phyloP scores from a whole-genome alignment of 1,140 invertebrate genomes.

The Cyclargus thomasi region DNA sequence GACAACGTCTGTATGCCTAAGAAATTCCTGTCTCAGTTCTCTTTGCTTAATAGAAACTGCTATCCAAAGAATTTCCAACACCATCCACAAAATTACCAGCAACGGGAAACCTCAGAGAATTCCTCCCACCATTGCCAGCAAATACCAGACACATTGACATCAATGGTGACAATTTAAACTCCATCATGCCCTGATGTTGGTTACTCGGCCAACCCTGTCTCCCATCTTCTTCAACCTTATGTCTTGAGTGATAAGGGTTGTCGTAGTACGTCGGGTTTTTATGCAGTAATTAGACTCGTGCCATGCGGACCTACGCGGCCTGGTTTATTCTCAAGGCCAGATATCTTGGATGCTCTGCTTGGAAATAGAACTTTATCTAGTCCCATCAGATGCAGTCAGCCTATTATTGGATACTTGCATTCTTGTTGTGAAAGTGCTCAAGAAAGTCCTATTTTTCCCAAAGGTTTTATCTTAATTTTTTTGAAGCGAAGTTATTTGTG shows the following conservation, averaged over 20 bases:
- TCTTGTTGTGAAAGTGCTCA: neutral
- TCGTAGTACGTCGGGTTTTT: neutral
- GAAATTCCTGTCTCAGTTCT: too few species aligned
- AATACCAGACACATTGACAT: constrained; percentile 5
- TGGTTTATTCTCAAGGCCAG: neutral
- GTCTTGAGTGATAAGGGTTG: neutral
- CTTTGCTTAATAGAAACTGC: too few species aligned
- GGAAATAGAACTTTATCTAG: neutral
- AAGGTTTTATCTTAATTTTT: too few species aligned
- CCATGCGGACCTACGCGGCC: neutral
- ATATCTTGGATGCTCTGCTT: neutral
- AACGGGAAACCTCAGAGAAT: too few species aligned
- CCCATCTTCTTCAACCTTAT: neutral
- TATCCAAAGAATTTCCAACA: too few species aligned
- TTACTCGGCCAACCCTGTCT: neutral
- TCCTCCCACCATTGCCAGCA: neutral
- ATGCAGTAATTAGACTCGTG: neutral
- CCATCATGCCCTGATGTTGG: constrained; percentile 13
- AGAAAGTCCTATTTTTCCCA: too few species aligned
- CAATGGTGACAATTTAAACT: constrained; percentile 11
- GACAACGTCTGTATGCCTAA: too few species aligned
- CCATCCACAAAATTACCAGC: too few species aligned
- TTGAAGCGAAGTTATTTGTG: too few species aligned
- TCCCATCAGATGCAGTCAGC: neutral
- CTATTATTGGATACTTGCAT: too few species aligned